Base-by-base conservation (phyloP, 2,888 invertebrate genomes). In the Bombylius discolor region DNA sequence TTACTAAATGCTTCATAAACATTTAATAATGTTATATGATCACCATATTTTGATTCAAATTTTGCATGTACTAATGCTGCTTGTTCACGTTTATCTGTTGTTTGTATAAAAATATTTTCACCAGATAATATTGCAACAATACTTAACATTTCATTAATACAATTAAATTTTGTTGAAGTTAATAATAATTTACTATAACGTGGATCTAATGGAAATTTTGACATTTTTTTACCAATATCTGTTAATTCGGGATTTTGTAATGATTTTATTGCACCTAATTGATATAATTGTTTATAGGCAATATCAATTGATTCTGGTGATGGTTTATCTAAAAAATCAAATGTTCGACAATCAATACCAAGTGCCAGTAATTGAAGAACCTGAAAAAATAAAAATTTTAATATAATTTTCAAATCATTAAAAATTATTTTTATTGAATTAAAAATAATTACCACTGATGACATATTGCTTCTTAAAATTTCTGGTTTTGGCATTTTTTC, bases 271-370 rank as follows among this genome's bases (percentile, higher is more conserved):
- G 90, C 90, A 54, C 85, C 86, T 59, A 89, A 72, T 62, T 82
- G 78, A 64, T 82, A 81, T 11, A 87, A 71, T 55, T 84, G 78
- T 32, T 77, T 74, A 52, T 86, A 77, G 0, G 88, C 87, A 14
- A 79, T 78, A 58, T 79, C 74, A 13, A 87, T 73, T 0, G 84
- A 80, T 56, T 89, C 87, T 32, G 79, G 76, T 0, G 88, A 82
- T 0, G 97, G 97, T 63, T 84, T 81, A 68, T 96, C 95, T 71
- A 98, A 84, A 66, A 97, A 88, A 66, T 95, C 92, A 72, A 98
- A 95, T 13, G 81, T 82, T 47, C 80, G 77, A 13, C 91, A 86
- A 62, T 88, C 84, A 58, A 95, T 81, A 23, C 89, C 91, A 60
- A 94, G 78, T 0, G 92, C 87, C 60, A 96, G 77, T 52, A 98